Evolutionary conservation across 2,113 vertebrate genomes (phyloP).

Genomic region (Meles meles): DNA sequence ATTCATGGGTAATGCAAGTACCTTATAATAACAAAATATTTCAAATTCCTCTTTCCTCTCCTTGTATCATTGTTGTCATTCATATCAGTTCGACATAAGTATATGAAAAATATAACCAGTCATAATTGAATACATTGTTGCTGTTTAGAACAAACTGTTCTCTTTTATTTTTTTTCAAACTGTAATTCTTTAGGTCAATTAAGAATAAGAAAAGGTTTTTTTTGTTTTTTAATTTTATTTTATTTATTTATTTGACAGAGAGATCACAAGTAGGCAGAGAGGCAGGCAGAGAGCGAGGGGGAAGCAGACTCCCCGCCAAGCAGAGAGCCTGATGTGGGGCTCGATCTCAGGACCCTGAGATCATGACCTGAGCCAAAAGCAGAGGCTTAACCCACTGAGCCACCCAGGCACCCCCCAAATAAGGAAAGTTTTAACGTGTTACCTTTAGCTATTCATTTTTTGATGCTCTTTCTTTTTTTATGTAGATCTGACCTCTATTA

Average conservation of each 20-base stretch:
- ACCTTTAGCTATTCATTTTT: neutral
- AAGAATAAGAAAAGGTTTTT: neutral
- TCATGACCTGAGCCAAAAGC: no score
- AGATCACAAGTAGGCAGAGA: no score
- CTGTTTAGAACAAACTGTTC: neutral
- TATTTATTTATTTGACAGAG: no score
- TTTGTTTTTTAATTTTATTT: no score
- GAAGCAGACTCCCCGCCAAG: no score
- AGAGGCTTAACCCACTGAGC: no score
- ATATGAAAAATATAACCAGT: neutral
- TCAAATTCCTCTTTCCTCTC: neutral
- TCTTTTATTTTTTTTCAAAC: no score
- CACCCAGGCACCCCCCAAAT: neutral
- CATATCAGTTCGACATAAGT: neutral
- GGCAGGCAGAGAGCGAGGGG: no score
- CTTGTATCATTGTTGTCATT: neutral
- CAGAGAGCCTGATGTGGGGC: no score
- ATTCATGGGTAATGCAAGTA: neutral
- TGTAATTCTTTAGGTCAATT: neutral
- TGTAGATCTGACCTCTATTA: neutral
- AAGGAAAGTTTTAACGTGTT: neutral
- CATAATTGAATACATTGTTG: neutral
- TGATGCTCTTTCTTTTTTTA: neutral
- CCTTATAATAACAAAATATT: neutral
- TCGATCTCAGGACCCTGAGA: no score